phyloP scores from a whole-genome alignment of 1,140 invertebrate species.

The Laodelphax striatellus region DNA sequence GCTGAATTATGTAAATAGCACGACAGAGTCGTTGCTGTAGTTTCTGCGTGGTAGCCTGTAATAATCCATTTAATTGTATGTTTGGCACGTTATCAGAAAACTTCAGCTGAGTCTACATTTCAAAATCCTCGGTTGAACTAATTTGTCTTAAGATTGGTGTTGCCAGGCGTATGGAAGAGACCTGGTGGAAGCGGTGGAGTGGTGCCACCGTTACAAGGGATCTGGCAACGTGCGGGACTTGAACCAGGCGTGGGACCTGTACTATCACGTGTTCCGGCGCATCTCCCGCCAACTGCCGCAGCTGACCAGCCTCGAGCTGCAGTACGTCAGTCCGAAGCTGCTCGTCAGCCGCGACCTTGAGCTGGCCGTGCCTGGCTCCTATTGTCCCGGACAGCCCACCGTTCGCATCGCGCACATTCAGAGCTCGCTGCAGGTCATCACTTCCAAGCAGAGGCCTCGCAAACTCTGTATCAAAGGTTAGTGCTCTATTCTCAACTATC shows the following conservation, averaged over 20 bases:
- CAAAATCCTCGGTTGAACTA: too few relatives aligned
- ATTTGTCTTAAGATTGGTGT: background rate
- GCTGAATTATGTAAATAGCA: too few relatives aligned
- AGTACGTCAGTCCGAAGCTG: constrained; percentile 91
- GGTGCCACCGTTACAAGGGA: constrained; percentile 80
- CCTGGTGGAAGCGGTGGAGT: constrained; percentile 84
- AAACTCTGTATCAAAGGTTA: constrained; percentile 83
- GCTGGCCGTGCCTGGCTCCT: constrained; percentile 90
- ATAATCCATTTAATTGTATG: too few relatives aligned
- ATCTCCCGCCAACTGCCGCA: constrained; percentile 91
- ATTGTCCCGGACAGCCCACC: constrained; percentile 75
- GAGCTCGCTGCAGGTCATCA: constrained; percentile 78
- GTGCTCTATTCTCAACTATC: background rate
- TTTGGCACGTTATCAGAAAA: too few relatives aligned
- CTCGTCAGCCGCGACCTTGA: constrained; percentile 82
- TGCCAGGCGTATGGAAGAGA: constrained; percentile 79
- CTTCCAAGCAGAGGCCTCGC: constrained; percentile 92
- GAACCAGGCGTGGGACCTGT: constrained; percentile 97
- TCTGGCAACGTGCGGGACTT: constrained; percentile 80
- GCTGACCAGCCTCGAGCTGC: constrained; percentile 76
- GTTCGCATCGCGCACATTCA: constrained; percentile 84
- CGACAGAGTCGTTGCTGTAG: too few relatives aligned
- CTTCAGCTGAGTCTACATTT: too few relatives aligned
- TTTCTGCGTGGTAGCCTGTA: too few relatives aligned
- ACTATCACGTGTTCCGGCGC: constrained; percentile 93